Evolutionary conservation across 2,113 vertebrate genomes (phyloP).

Genomic region (Pelvicachromis taeniatus): DNA sequence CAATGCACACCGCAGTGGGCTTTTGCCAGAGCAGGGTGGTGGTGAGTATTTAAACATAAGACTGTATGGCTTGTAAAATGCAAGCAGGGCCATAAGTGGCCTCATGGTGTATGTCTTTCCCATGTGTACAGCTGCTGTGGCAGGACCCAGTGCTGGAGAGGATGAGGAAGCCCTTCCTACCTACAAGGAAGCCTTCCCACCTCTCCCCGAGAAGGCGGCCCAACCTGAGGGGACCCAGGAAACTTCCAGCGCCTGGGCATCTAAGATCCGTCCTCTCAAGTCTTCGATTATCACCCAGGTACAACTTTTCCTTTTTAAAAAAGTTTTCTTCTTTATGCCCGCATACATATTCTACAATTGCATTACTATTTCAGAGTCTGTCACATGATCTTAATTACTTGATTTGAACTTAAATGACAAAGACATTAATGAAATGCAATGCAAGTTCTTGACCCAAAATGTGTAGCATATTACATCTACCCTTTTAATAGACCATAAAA

Average conservation of each 20-base stretch:
- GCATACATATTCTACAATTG: not conserved
- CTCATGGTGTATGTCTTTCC: not conserved
- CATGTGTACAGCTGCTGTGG: conserved; percentile 50
- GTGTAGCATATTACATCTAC: too few species aligned
- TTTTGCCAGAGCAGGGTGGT: conserved; percentile 87
- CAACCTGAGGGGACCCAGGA: conserved; percentile 86
- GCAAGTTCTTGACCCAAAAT: too few species aligned
- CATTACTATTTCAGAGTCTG: not conserved
- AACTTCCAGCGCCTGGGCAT: conserved; percentile 86
- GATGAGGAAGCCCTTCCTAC: conserved; percentile 95
- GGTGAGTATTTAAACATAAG: conserved; percentile 46
- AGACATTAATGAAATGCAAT: not conserved
- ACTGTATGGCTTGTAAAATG: not conserved
- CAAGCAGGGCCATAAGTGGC: not conserved
- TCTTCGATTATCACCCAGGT: conserved; percentile 99
- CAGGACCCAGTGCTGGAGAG: conserved; percentile 82
- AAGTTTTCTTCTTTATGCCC: too few species aligned
- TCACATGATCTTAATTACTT: not conserved
- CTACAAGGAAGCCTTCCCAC: conserved; percentile 98
- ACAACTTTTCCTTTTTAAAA: not conserved
- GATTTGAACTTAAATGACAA: not conserved
- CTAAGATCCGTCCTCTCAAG: conserved; percentile 93
- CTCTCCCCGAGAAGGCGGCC: conserved; percentile 92
- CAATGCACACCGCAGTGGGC: conserved; percentile 96
- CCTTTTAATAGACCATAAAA: too few species aligned